Percentiles rank a stretch among this genome's conserved stretches.
Conservation (phyloP, 1,140 invertebrate genomes). For the Pseudobourletiella spinata region DNA sequence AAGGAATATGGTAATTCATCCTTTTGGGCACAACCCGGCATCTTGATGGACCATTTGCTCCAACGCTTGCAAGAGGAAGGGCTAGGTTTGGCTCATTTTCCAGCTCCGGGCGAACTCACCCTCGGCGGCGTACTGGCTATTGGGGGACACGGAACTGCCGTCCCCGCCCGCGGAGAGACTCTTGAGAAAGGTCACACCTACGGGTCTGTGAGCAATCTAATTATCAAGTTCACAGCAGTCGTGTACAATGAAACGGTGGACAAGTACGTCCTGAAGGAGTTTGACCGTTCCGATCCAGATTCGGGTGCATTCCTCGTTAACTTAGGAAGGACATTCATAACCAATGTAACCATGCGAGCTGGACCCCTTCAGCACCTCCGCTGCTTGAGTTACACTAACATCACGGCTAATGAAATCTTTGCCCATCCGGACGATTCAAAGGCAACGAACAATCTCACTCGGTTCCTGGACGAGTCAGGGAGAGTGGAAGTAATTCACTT, state of each 20-base stretch:
- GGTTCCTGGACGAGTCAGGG: neutral
- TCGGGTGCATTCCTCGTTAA: constrained; percentile 12
- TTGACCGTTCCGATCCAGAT: constrained; percentile 10
- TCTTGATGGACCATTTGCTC: neutral
- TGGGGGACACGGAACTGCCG: constrained; percentile 18
- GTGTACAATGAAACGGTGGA: neutral
- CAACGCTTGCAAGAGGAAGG: neutral
- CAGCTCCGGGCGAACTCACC: constrained; percentile 3
- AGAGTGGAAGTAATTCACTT: constrained; percentile 3
- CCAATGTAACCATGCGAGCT: constrained; percentile 1
- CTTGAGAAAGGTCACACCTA: neutral
- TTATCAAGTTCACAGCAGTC: neutral
- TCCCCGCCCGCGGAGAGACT: neutral
- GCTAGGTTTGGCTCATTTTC: neutral
- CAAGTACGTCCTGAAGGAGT: constrained; percentile 14
- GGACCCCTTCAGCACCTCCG: constrained; percentile 8
- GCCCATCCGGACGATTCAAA: neutral
- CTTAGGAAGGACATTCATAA: constrained; percentile 15
- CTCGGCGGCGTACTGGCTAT: constrained; percentile 19
- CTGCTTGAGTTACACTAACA: neutral
- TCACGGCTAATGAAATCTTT: constrained; percentile 13
- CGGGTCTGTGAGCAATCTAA: constrained; percentile 14
- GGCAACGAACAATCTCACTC: neutral
- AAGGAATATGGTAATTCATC: neutral
- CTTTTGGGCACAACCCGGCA: neutral